Evolutionary conservation across 2,888 invertebrate species (phyloP).

Genomic region (Cantharis flavilabris): DNA sequence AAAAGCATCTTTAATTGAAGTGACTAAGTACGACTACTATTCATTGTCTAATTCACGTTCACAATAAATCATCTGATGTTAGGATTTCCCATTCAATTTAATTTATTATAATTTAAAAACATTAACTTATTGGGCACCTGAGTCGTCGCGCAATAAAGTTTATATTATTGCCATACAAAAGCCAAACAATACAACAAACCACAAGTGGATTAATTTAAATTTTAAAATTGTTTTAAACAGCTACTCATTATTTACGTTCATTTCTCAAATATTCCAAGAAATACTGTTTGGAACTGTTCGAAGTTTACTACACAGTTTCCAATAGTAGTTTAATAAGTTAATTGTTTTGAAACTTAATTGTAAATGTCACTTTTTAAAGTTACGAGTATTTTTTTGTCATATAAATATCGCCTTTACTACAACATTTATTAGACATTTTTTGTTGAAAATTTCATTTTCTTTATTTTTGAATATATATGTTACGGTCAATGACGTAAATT

Average conservation of each 20-base stretch:
- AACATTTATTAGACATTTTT: no score
- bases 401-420: no score
- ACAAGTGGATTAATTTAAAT: background rate
- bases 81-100: constrained; percentile 14
- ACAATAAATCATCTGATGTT: constrained; percentile 1
- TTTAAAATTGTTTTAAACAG: background rate
- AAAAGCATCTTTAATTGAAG: constrained; percentile 3
- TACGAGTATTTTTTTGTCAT: no score
- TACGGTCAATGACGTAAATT: no score
- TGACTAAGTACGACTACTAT: background rate
- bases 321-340: no score
- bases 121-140: constrained; percentile 19
- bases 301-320: no score
- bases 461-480: no score
- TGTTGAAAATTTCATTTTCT: no score
- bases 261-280: no score
- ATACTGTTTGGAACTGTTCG: no score
- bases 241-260: background rate
- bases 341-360: no score
- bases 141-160: background rate
- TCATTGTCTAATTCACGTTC: constrained; percentile 2
- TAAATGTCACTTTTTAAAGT: no score
- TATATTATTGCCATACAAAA: background rate
- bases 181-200: background rate
- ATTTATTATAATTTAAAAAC: constrained; percentile 23